Conservation (phyloP, 2,113 vertebrate species). For the Hypomesus transpacificus region DNA sequence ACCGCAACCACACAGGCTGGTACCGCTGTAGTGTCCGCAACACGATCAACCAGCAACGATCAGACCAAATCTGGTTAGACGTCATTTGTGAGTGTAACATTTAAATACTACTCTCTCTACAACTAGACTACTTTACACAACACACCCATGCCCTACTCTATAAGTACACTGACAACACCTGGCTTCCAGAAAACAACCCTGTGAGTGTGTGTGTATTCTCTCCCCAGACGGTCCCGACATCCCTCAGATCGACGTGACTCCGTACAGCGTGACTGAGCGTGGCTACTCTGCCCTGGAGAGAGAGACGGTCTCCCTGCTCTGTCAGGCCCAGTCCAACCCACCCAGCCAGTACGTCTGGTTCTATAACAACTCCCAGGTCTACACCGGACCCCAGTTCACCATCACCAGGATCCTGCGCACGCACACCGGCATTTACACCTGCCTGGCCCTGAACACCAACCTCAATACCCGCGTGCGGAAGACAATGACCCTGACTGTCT, state of each 20-base stretch:
- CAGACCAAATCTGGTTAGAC: slow-evolving; percentile 75
- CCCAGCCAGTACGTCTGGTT: slow-evolving; percentile 86
- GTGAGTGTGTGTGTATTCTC: not conserved
- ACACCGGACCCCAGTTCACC: not conserved
- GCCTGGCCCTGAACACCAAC: not conserved
- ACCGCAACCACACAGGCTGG: slow-evolving; percentile 81
- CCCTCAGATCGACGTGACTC: slow-evolving; percentile 79
- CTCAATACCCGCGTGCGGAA: not conserved
- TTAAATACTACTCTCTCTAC: too few relatives aligned
- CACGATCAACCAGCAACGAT: slow-evolving; percentile 75
- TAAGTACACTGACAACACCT: not conserved
- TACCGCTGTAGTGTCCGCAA: slow-evolving; percentile 78
- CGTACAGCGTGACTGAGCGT: slow-evolving; percentile 72
- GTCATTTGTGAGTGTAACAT: slow-evolving; percentile 80
- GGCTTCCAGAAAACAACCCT: not conserved
- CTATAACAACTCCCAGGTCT: slow-evolving; percentile 71
- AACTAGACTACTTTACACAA: too few relatives aligned
- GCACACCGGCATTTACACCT: not conserved
- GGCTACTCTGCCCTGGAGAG: slow-evolving; percentile 80
- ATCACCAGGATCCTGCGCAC: slow-evolving; percentile 2
- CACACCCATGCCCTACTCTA: not conserved
- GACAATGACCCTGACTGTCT: not conserved
- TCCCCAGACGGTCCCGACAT: slow-evolving; percentile 79
- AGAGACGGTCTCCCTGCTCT: slow-evolving; percentile 81
- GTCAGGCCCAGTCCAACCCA: slow-evolving; percentile 82